Percentiles rank a stretch among this genome's conserved stretches.
Conservation (phyloP, 2,888 invertebrate genomes). For the Kryphioiulus occultus region DNA sequence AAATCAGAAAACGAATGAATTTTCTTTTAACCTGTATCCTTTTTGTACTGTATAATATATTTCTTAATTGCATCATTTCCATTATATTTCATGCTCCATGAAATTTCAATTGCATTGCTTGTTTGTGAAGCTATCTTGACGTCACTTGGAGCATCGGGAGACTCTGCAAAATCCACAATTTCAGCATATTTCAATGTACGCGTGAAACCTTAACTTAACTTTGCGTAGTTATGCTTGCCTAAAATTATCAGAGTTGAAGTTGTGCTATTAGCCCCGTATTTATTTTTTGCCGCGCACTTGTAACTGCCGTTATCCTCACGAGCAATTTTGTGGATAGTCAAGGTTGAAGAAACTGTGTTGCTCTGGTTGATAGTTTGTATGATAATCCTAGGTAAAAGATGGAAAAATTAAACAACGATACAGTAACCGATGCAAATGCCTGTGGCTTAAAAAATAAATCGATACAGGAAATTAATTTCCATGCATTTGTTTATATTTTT, state of each 20-base stretch:
- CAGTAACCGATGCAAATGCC: no score
- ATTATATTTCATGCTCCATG: conserved; percentile 26
- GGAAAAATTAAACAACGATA: not conserved
- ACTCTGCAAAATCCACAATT: not conserved
- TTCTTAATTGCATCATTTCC: conserved; percentile 58
- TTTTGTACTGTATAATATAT: conserved; percentile 62
- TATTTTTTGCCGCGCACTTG: conserved; percentile 42
- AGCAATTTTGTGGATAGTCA: conserved; percentile 42
- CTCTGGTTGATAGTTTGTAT: conserved; percentile 44
- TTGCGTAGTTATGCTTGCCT: conserved; percentile 35
- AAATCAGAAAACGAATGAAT: not conserved
- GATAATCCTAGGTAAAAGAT: not conserved
- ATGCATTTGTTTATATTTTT: not conserved
- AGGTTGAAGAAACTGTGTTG: not conserved
- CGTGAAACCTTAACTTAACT: not conserved
- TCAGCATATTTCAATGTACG: not conserved
- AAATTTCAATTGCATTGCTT: conserved; percentile 39
- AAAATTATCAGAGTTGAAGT: not conserved
- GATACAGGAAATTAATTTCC: conserved; percentile 37
- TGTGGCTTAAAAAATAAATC: not conserved
- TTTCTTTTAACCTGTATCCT: conserved; percentile 52
- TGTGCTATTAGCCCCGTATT: conserved; percentile 40
- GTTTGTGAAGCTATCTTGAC: not conserved
- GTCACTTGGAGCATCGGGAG: conserved; percentile 41
- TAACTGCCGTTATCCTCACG: conserved; percentile 42